Base-by-base conservation (phyloP, 2,888 invertebrate species). In the Pantelozetes paolii region DNA sequence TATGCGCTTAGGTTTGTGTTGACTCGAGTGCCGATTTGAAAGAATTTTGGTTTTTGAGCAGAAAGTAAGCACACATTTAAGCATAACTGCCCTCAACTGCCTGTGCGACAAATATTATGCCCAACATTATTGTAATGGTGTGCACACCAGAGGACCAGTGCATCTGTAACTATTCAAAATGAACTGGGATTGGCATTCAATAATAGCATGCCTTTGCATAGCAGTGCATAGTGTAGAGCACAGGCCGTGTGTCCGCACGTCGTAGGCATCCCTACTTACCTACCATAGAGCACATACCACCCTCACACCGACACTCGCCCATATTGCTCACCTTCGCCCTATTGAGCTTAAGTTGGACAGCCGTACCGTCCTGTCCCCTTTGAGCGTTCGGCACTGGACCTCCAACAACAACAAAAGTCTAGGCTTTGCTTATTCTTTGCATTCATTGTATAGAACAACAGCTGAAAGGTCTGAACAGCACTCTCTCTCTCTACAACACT, bases 101-200 rank as follows among this genome's bases (percentile, higher is more conserved):
- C 30, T 62, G 32, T 62, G 62, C 62, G 62, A 62, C 62, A 62
- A 62, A 62, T 62, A 62, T 62, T 62, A 62, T 62, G 62, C 32
- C 18, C 18, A 2, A 18, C 62, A 62, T 28, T 62, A 62, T 30
- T 62, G 62, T 62, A 62, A 62, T 62, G 62, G 62, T 62, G 9
- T 62, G 62, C 54, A 54, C 54, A 54, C 54, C 54, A 50, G 20
- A 15, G 18, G 50, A 50, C 50, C n/a, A 26, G 8, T 23, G 54
- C 62, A 62, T 62, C 62, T 62, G 62, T 62, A 62, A 62, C 62
- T 62, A 62, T 62, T 62, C 62, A 62, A 62, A 30, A 62, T 62
- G 32, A 62, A 62, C 62, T 62, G 62, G 62, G 62, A 62, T 62
- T 62, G 62, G 62, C 62, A 62, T 62, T 62, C 62, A 62, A 62